Conservation (phyloP, 2,797 vertebrate genomes). For the Lepus oiostolus region DNA sequence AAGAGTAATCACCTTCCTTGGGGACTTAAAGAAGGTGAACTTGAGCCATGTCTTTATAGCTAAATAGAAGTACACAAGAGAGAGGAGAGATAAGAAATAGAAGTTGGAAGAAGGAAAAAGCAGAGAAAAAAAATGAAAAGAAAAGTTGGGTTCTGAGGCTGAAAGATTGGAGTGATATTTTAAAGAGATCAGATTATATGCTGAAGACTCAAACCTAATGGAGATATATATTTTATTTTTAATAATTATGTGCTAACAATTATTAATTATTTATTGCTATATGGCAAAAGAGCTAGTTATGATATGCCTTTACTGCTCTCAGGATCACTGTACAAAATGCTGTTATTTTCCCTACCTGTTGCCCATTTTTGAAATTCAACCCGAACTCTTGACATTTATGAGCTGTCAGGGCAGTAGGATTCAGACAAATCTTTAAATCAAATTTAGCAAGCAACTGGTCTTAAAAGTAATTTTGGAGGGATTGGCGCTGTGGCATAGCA, state of each 20-base stretch:
- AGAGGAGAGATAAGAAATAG: background rate
- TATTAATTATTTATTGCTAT: constrained; percentile 10
- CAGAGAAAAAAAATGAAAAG: background rate
- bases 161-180: background rate
- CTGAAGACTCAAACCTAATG: background rate
- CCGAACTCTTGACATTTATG: constrained; percentile 46
- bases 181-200: background rate
- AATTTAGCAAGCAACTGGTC: background rate
- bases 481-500: too few species aligned
- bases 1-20: background rate
- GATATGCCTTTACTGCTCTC: background rate
- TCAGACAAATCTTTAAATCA: constrained; percentile 19
- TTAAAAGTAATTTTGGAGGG: constrained; percentile 40
- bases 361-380: constrained; percentile 41
- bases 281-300: background rate
- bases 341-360: background rate
- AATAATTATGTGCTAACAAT: constrained; percentile 10
- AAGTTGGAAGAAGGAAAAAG: background rate
- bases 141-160: background rate
- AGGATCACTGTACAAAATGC: background rate
- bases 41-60: background rate
- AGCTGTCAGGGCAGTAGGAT: background rate
- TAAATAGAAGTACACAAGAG: background rate
- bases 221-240: background rate
- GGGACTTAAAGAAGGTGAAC: background rate